phyloP scores from a whole-genome alignment of 1,140 invertebrate genomes.

The Neotoxoptera formosana region DNA sequence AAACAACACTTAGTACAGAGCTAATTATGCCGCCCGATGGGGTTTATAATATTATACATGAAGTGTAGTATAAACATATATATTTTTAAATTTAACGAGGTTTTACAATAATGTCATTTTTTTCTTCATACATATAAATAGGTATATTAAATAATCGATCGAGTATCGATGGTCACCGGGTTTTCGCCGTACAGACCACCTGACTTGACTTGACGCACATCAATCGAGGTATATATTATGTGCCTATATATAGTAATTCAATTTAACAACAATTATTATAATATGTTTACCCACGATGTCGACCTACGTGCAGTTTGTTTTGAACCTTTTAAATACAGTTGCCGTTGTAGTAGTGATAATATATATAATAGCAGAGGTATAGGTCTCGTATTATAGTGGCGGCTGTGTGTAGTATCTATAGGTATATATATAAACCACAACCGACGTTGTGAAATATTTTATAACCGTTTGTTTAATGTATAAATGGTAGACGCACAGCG shows the following conservation, averaged over 20 bases:
- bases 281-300: neutral
- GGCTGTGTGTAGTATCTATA: neutral
- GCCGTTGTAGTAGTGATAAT: neutral
- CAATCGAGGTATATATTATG: neutral
- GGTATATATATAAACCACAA: neutral
- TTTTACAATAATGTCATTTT: neutral
- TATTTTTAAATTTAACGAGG: neutral
- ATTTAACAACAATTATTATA: constrained; percentile 19
- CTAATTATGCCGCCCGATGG: too few relatives aligned
- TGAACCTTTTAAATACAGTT: neutral
- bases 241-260: neutral
- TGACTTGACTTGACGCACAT: neutral
- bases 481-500: neutral
- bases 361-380: neutral
- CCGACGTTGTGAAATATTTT: neutral
- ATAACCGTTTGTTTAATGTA: constrained; percentile 1
- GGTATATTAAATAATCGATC: neutral
- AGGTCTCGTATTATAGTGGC: neutral
- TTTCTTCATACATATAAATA: too few relatives aligned
- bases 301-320: neutral
- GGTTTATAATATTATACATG: too few relatives aligned
- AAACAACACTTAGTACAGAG: too few relatives aligned
- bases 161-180: neutral
- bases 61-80: too few relatives aligned
- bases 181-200: neutral